Evolutionary conservation across 1,140 invertebrate species (phyloP).

Genomic region (Sinonovacula constricta): DNA sequence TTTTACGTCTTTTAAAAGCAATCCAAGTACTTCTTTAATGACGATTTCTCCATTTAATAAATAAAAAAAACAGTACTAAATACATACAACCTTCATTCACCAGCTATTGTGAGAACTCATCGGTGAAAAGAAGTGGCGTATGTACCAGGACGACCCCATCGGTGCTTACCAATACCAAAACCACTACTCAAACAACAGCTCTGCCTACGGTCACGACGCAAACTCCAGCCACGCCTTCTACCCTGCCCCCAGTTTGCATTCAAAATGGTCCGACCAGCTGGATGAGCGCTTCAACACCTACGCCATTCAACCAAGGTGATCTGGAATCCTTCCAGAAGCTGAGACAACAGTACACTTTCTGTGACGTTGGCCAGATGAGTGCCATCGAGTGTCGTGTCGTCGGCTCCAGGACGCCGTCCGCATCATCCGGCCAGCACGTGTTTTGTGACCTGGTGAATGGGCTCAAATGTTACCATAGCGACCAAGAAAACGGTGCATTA

Average conservation of each 20-base stretch:
- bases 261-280: constrained; percentile 63
- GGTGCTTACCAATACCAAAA: too few relatives aligned
- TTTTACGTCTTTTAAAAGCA: not conserved
- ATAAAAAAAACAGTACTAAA: too few relatives aligned
- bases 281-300: constrained; percentile 62
- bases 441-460: constrained; percentile 72
- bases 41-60: too few relatives aligned
- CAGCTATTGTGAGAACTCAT: constrained; percentile 58
- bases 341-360: constrained; percentile 59
- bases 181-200: constrained; percentile 3
- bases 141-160: constrained; percentile 53
- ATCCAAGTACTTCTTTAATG: too few relatives aligned
- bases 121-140: constrained; percentile 54
- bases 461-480: constrained; percentile 71
- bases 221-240: constrained; percentile 6
- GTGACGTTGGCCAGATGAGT: constrained; percentile 61
- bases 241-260: constrained; percentile 47
- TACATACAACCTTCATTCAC: not conserved
- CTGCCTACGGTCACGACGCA: not conserved
- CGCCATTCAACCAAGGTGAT: constrained; percentile 59
- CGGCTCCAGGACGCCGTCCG: constrained; percentile 42
- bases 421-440: constrained; percentile 61
- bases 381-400: constrained; percentile 70
- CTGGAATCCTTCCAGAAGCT: constrained; percentile 54
- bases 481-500: constrained; percentile 58